phyloP scores from a whole-genome alignment of 1,140 invertebrate species.

The Anastatus disparis region DNA sequence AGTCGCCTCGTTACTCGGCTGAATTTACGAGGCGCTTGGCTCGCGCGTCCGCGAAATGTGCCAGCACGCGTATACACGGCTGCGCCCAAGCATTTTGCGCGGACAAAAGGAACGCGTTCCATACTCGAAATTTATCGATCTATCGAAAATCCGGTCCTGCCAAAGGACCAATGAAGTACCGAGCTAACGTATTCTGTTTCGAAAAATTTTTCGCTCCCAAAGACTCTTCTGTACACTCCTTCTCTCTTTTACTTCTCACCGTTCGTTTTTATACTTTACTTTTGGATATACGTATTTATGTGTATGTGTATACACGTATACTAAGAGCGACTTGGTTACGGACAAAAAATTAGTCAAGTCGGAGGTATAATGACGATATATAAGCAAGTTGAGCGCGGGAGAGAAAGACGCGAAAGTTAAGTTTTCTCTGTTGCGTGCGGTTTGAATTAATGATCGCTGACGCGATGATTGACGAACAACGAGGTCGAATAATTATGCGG shows the following conservation, averaged over 20 bases:
- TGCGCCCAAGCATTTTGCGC: constrained; percentile 16
- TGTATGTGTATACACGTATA: too few relatives aligned
- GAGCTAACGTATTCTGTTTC: background rate
- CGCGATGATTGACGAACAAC: constrained; percentile 12
- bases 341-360: constrained; percentile 12
- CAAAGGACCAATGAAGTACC: background rate
- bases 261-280: background rate
- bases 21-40: constrained; percentile 60
- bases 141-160: constrained; percentile 36
- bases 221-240: too few relatives aligned
- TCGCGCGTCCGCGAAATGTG: background rate
- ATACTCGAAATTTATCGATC: constrained; percentile 41
- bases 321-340: too few relatives aligned
- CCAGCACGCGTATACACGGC: background rate
- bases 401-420: background rate
- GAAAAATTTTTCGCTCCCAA: too few relatives aligned
- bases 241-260: background rate
- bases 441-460: constrained; percentile 21
- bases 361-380: constrained; percentile 5
- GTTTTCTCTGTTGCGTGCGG: too few relatives aligned
- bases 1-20: constrained; percentile 62
- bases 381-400: too few relatives aligned
- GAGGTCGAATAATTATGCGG: constrained; percentile 12
- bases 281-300: too few relatives aligned
- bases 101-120: constrained; percentile 49